Evolutionary conservation across 37 sponge, comb jelly and placozoan genomes (phyloP), one percentile per base, ranked within the genome.

Genomic region (Bolinopsis microptera): DNA sequence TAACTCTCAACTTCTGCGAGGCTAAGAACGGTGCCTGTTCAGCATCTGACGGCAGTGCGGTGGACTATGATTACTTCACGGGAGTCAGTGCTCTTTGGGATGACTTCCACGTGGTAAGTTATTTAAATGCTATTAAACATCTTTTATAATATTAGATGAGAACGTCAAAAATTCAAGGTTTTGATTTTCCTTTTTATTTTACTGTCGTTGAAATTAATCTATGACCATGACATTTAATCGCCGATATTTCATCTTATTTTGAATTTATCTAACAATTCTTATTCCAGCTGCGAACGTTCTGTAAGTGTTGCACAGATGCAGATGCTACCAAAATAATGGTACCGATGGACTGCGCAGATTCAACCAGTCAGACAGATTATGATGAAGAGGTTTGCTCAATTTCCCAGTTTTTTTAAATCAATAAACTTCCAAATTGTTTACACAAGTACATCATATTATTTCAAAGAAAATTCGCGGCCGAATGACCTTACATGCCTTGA

Each of bases 11-110:
- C 90, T 9, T 18, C 5, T 86, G 90, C 39, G 90, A 39, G 1
- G 90, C 90, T 9, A 86, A 86, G 90, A 86, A 86, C 31, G 90
- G 90, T 41, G 61, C 90, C 16, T 86, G 90, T 40, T 24, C 61
- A n/a, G 35, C 34, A 8, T 9, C n/a, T 25, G 35, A 33, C 25
- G 90, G 61, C 24, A 86, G 26, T n/a, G n/a, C 41, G 1, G 26
- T n/a, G 30, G 90, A 86, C 31, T 24, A 41, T 24, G 90, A 30
- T 27, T 39, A 24, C 61, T 86, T 36, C 30, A 1, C 13, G 1
- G 90, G 90, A 23, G 61, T 41, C 1, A 86, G 61, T n/a, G 90
- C 90, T 23, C 41, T 86, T 5, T 86, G 40, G 40, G 90, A 86
- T 39, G 35, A 34, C 1, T 34, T 33, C 35, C 90, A 86, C 61